phyloP scores from a whole-genome alignment of 2,797 vertebrate species.

The Hoplostethus mediterraneus region DNA sequence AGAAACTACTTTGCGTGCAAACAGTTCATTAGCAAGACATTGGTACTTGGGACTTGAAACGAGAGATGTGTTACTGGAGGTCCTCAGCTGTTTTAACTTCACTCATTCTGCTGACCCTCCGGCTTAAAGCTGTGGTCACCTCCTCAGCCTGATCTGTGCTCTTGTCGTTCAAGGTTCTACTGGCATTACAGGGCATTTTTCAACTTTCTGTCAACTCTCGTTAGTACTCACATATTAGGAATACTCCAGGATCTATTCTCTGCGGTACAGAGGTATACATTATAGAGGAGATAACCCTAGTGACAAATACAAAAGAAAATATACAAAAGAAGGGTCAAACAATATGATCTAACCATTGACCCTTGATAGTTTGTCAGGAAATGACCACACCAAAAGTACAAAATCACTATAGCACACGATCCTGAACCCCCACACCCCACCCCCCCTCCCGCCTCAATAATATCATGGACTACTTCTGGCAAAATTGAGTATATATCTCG shows the following conservation, averaged over 20 bases:
- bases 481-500: no score
- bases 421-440: no score
- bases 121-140: constrained; percentile 8
- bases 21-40: constrained; percentile 5
- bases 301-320: background rate
- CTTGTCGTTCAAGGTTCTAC: constrained; percentile 2
- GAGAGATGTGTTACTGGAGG: background rate
- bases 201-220: constrained; percentile 6
- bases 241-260: constrained; percentile 16
- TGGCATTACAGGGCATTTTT: background rate
- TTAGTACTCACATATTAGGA: constrained; percentile 2
- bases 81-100: constrained; percentile 16
- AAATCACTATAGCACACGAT: no score
- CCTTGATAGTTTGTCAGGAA: background rate
- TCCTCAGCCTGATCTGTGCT: constrained; percentile 14
- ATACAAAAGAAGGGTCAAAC: no score
- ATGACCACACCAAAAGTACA: background rate
- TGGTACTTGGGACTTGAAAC: background rate
- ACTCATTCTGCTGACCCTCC: background rate
- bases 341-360: background rate
- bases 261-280: background rate
- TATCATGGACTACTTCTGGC: no score
- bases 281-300: background rate
- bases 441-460: no score
- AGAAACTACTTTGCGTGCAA: constrained; percentile 10